These are phyloP conservation scores for Uromys caudimaculatus DNA, from an alignment of 2,797 vertebrate genomes.

Conservation along the genomic window DNA sequence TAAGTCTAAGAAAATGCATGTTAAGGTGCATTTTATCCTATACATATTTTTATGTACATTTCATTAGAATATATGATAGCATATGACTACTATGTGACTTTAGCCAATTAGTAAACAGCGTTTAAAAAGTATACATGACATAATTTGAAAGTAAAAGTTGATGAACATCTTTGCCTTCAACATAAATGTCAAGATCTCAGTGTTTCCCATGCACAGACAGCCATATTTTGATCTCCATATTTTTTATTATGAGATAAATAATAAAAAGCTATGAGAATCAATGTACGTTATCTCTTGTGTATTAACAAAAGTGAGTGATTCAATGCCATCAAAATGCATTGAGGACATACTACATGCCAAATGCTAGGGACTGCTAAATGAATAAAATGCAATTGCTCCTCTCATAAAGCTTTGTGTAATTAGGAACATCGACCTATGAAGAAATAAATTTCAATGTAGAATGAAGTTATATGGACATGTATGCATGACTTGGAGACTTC, in stretches of 20 bases:
- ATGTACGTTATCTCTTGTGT: background rate
- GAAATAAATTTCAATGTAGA: background rate
- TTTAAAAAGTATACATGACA: background rate
- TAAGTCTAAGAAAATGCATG: conserved; percentile 22
- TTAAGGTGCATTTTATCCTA: background rate
- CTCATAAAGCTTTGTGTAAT: background rate
- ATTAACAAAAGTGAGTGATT: conserved; percentile 12
- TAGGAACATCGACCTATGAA: background rate
- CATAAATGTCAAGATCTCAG: background rate
- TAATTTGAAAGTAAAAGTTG: conserved; percentile 44
- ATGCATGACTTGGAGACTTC: background rate
- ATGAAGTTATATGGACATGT: background rate
- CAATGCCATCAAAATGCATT: conserved; percentile 18
- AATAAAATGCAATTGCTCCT: background rate
- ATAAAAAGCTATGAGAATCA: background rate
- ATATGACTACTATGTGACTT: conserved; percentile 7
- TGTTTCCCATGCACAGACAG: background rate
- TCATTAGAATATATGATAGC: conserved; percentile 8
- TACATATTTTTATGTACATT: conserved; percentile 4
- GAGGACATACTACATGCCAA: background rate
- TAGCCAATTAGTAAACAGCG: conserved; percentile 19
- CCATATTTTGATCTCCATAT: background rate
- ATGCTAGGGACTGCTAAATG: background rate
- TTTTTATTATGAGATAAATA: background rate
- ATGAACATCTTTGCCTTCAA: conserved; percentile 41